These are phyloP conservation scores for Pitangus sulphuratus DNA, from an alignment of 2,797 vertebrate genomes.

Conservation along the genomic window DNA sequence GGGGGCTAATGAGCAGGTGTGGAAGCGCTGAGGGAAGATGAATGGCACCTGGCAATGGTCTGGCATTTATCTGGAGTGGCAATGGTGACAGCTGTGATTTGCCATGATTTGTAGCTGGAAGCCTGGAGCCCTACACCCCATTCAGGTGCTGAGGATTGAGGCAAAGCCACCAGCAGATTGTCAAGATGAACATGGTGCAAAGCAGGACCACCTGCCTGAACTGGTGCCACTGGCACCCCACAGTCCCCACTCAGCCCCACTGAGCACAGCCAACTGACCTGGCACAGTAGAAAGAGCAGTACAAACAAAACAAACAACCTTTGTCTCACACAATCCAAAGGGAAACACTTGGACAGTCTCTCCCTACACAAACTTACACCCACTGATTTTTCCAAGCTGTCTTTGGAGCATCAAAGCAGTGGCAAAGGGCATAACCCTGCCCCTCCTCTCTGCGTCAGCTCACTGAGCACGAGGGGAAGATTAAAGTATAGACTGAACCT, in stretches of 20 bases:
- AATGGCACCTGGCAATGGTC: not conserved
- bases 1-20: not conserved
- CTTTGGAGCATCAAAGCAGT: not conserved
- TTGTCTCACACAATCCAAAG: not conserved
- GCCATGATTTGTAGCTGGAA: not conserved
- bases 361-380: not conserved
- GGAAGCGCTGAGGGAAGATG: not conserved
- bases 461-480: not conserved
- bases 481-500: not conserved
- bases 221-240: no score
- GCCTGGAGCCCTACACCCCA: not conserved
- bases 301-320: accelerated
- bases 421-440: not conserved
- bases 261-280: not conserved
- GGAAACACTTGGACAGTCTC: not conserved
- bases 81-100: not conserved
- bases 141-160: not conserved
- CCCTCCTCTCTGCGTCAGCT: not conserved
- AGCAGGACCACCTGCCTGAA: not conserved
- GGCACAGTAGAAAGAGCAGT: not conserved
- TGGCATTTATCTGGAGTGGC: not conserved
- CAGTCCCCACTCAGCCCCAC: not conserved
- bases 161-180: not conserved
- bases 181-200: not conserved
- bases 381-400: not conserved